Percentiles rank a stretch among this genome's conserved stretches.
Evolutionary conservation across 2,797 vertebrate genomes (phyloP).

Genomic region (Cheracebus regulus): DNA sequence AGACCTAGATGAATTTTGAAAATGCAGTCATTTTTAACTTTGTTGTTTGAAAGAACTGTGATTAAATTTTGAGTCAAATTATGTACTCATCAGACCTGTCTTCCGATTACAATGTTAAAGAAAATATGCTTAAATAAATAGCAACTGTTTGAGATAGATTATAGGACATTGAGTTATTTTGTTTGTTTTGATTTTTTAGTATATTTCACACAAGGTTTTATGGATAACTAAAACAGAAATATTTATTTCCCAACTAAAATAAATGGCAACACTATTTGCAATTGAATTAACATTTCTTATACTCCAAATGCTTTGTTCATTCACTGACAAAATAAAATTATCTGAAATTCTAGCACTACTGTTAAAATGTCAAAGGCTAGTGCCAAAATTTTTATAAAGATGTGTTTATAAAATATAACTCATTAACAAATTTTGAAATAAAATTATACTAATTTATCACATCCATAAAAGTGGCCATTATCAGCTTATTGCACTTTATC

Average conservation of each 20-base stretch:
- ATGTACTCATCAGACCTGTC: not conserved
- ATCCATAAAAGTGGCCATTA: not conserved
- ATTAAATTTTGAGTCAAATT: not conserved
- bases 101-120: not conserved
- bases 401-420: not conserved
- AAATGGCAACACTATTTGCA: not conserved
- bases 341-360: not conserved
- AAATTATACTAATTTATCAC: not conserved
- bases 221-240: conserved; percentile 10
- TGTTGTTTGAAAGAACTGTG: not conserved
- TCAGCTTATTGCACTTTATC: not conserved
- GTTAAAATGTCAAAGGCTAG: not conserved
- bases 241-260: conserved; percentile 32
- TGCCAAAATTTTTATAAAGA: not conserved
- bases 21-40: not conserved
- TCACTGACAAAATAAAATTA: not conserved
- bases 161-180: not conserved
- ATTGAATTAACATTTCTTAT: not conserved
- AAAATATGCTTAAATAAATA: conserved; percentile 48
- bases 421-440: not conserved
- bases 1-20: not conserved
- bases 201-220: conserved; percentile 3
- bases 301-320: not conserved
- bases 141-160: not conserved
- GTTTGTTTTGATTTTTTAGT: not conserved